Evolutionary conservation across 1,140 invertebrate genomes (phyloP), one percentile per base, ranked within the genome.

Genomic region (Daktulosphaira vitifoliae): DNA sequence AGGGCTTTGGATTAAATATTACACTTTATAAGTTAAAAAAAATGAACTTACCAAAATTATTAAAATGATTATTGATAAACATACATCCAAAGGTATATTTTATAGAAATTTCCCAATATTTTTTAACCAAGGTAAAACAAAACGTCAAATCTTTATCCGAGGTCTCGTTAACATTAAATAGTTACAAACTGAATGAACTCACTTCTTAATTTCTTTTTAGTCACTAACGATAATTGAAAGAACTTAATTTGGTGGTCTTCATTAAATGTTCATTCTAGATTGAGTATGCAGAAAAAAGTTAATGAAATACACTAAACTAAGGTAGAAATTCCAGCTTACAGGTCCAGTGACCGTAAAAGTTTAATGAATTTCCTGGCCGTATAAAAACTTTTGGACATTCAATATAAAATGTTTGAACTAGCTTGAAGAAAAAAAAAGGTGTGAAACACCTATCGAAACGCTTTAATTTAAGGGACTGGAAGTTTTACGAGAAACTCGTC

Each of bases 301-400:
- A 46, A 59, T 44, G 44, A 59, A 44, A 46, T 20, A 59, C 42
- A 62, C 23, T 22, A 29, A 22, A 46, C 42, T 11, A 23, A 33
- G 16, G 26, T 48, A 20, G 16, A 33, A 48, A 62, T 48, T 62
- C 13, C 42, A 33, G 46, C 25, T 62, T n/a, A 7, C 39, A 59
- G 16, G 42, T 59, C 42, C 42, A 48, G 16, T 62, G 56, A 62
- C 56, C 42, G 56, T 62, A 62, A 62, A 62, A 62, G 42, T 62
- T 62, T 62, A 62, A 62, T 46, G 56, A 62, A 62, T 62, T 62
- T 62, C 25, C 42, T 18, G 56, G 9, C 39, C 44, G 56, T 15
- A 48, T 46, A 62, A 62, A 59, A 62, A 62, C 25, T 62, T 48
- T 48, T 16, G 42, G 42, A 62, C 26, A 4, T 33, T 16, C 25